These are phyloP conservation scores for Sinodicranocentrus sp. DNA, from an alignment of 2,888 invertebrate species.

Conservation along the genomic window DNA sequence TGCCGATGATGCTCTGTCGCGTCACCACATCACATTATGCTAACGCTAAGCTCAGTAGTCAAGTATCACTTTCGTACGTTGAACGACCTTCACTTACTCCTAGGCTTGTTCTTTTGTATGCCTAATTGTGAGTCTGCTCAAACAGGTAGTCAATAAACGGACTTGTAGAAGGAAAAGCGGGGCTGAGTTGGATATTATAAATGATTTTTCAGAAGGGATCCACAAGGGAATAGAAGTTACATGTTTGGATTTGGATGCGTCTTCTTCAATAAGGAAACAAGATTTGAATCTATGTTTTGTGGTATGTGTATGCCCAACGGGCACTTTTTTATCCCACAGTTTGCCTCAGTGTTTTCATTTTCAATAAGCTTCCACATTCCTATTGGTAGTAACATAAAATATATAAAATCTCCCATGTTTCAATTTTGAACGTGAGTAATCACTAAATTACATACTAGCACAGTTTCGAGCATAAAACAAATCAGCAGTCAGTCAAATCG, in stretches of 20 bases:
- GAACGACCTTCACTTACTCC: constrained; percentile 57
- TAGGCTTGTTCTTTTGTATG: constrained; percentile 1
- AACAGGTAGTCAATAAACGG: constrained; percentile 64
- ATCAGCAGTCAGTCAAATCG: too few relatives aligned
- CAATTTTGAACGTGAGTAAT: too few relatives aligned
- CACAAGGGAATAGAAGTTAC: too few relatives aligned
- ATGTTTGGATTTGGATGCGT: constrained; percentile 10
- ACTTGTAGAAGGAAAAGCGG: constrained; percentile 33
- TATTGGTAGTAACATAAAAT: too few relatives aligned
- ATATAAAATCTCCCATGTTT: too few relatives aligned
- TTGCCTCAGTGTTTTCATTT: constrained; percentile 42
- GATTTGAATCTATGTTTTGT: constrained; percentile 53
- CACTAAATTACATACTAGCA: too few relatives aligned
- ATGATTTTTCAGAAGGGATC: constrained; percentile 37
- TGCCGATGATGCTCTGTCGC: constrained; percentile 53
- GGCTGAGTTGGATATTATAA: constrained; percentile 39
- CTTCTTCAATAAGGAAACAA: constrained; percentile 14
- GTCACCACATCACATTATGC: constrained; percentile 51
- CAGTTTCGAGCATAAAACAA: too few relatives aligned
- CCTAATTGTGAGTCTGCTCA: constrained; percentile 4
- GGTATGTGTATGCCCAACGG: constrained; percentile 55
- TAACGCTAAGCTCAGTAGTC: constrained; percentile 53
- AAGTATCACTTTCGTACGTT: constrained; percentile 50
- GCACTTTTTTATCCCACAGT: constrained; percentile 29
- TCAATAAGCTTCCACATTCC: constrained; percentile 54